Conservation (phyloP, 2,797 vertebrate genomes). For the Rhinella marina region DNA sequence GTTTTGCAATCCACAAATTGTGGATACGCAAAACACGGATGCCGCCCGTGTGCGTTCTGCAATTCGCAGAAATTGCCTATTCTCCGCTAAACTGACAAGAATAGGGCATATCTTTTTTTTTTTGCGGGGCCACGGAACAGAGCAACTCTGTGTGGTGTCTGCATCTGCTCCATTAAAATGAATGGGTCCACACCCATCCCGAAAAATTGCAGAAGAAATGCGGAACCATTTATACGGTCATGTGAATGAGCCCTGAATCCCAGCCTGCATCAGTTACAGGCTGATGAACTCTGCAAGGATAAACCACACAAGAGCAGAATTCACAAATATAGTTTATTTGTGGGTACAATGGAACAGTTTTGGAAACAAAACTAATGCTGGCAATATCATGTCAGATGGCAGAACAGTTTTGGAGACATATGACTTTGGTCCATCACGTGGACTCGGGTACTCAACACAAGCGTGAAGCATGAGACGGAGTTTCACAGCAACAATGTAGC, state of each 20-base stretch:
- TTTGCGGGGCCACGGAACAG: too few species aligned
- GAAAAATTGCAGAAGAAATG: too few species aligned
- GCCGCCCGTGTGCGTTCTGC: too few species aligned
- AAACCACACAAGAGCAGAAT: slow-evolving; percentile 60
- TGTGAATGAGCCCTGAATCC: neutral
- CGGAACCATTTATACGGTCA: too few species aligned
- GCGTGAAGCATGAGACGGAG: slow-evolving; percentile 71
- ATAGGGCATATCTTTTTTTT: too few species aligned
- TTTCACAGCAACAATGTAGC: slow-evolving; percentile 61
- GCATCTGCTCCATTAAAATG: too few species aligned
- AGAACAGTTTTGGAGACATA: slow-evolving; percentile 65
- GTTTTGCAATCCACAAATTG: too few species aligned
- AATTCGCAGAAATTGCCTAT: too few species aligned
- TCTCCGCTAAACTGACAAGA: too few species aligned
- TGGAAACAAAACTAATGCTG: slow-evolving; percentile 65
- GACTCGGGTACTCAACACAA: slow-evolving; percentile 66
- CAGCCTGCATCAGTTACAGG: neutral
- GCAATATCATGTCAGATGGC: neutral
- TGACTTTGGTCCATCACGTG: slow-evolving; percentile 65
- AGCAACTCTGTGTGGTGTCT: too few species aligned
- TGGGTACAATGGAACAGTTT: slow-evolving; percentile 73
- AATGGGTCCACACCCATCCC: too few species aligned
- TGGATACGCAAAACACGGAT: too few species aligned
- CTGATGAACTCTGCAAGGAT: neutral
- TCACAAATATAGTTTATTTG: slow-evolving; percentile 78